Evolutionary conservation across 2,888 invertebrate genomes (phyloP).

Genomic region (Caenorhabditis drosophilae): DNA sequence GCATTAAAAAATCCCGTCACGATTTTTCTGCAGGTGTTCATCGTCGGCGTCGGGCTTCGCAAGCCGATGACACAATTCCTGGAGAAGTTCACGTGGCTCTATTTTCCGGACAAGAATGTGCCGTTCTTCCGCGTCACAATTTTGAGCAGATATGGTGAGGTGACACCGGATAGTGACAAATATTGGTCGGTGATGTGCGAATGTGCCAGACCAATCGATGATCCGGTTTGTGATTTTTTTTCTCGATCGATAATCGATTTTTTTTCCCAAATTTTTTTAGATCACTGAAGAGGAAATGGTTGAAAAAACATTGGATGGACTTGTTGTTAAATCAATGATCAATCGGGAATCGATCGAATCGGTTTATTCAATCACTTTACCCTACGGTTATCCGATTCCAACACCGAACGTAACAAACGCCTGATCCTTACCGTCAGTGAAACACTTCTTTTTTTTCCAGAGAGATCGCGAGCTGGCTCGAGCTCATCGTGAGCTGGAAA

Average conservation of each 20-base stretch:
- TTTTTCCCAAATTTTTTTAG: conserved; percentile 24
- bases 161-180: conserved; percentile 63
- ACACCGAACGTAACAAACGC: conserved; percentile 54
- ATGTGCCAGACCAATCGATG: conserved; percentile 63
- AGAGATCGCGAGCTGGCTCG: conserved; percentile 65
- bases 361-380: conserved; percentile 61
- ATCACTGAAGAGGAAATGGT: conserved; percentile 61
- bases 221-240: conserved; percentile 43
- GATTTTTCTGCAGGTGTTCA: no score
- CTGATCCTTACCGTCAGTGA: no score
- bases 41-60: conserved; percentile 65
- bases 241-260: background rate
- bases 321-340: conserved; percentile 65
- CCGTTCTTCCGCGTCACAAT: conserved; percentile 68
- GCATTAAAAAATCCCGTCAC: no score
- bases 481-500: conserved; percentile 63
- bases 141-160: conserved; percentile 66
- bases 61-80: conserved; percentile 64
- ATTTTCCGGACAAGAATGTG: conserved; percentile 66
- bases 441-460: no score
- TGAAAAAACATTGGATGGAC: conserved; percentile 60
- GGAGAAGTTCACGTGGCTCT: conserved; percentile 67
- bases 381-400: conserved; percentile 68
- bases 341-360: conserved; percentile 62
- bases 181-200: conserved; percentile 69